Evolutionary conservation across 2,113 vertebrate species (phyloP), one percentile per base, ranked within the genome.

Genomic region (Tychaedon coryphoeus): DNA sequence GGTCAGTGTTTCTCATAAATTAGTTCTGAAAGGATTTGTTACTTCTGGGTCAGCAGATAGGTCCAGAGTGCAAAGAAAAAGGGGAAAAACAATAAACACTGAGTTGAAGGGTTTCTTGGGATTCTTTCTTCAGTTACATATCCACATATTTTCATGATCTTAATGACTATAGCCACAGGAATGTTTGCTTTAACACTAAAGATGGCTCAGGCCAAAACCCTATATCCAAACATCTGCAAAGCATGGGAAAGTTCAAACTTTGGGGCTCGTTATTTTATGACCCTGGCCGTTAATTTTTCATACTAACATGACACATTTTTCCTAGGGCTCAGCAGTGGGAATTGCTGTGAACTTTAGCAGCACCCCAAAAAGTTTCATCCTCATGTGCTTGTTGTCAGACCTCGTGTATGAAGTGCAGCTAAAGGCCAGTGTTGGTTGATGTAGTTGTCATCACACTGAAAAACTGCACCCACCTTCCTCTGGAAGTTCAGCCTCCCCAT

Each of bases 21-120:
- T 65, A 90, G 86, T 90, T 86, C 94, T 72, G 93, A 92, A 96
- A 96, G 91, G 93, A 89, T 93, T 93, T 96, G 96, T 97, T 97
- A 97, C 96, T 97, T 97, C 93, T 97, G 96, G 96, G 96, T 97
- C 97, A 97, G 90, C 92, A 97, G 95, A 97, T 96, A 95, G 77
- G 86, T 96, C 95, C 93, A 92, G 84, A 96, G 97, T 97, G 96
- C 96, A 97, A 96, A 97, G 95, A 88, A 96, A 97, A 97, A 85
- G 78, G 93, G 90, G 84, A 95, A 94, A 95, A 97, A 96, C 96
- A 96, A 95, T 96, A 97, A 97, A 97, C 93, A 94, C 72, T 62
- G 88, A 86, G 92, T 62, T 79, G 87, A 75, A 91, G 51, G 65
- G 47, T 92, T 97, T 92, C 96, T 94, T 92, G 93, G 84, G 96